Evolutionary conservation across 2,888 invertebrate species (phyloP), one percentile per base, ranked within the genome.

Genomic region (Cenopis cana): DNA sequence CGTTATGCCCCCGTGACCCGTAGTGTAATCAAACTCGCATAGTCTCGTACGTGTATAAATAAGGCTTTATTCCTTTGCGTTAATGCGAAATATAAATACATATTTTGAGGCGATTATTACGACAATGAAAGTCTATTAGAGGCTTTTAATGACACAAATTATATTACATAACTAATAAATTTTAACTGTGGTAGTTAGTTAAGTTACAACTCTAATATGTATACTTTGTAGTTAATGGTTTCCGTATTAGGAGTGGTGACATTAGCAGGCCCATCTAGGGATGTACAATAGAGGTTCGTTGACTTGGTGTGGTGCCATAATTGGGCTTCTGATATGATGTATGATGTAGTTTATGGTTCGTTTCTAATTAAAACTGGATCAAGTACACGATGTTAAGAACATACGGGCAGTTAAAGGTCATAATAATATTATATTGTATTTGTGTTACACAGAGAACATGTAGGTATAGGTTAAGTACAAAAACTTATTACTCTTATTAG

Each of bases 261-360:
- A 70, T 70, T 70, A 59, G 33, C 36, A 24, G 46, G 12, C 20
- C 70, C 65, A 54, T 66, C 24, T 70, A 60, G 18, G 70, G 70
- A 66, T 70, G 20, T 1, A 66, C 59, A 70, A 70, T 70, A 24
- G 54, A 59, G 54, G 70, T 59, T 70, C 70, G 54, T 60, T 70
- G 70, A 70, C 70, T 60, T 33, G n/a, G n/a, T n/a, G n/a, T 24
- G 33, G 33, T 46, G 46, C 54, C 59, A 1, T 59, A 65, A 18
- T 8, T 4, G 64, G 10, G 14, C 14, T 29, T 24, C 20, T 50
- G 57, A 57, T 69, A 50, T 60, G 52, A 68, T 68, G 11, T 56
- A 49, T 14, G 50, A 62, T 14, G 2, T 36, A 18, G 17, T 33
- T 46, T 60, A 60, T 54, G 52, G 38, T 9, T 36, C 11, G 11